Base-by-base conservation (phyloP, 1,140 invertebrate species). In the Luehdorfia chinensis region DNA sequence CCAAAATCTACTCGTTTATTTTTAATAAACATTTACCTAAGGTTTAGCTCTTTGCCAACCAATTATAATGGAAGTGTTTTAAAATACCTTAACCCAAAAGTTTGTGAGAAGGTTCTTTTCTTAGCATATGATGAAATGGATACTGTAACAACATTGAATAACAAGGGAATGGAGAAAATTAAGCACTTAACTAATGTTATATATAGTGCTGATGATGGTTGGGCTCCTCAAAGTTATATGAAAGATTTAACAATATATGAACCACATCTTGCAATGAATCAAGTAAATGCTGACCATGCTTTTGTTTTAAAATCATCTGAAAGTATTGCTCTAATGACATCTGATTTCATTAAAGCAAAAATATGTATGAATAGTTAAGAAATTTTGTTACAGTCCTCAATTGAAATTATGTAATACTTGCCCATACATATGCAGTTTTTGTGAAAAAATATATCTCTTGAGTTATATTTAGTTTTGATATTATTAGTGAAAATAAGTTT, bases 61-160 rank as follows among this genome's bases (percentile, higher is more conserved):
- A 31, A 61, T 12, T 69, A 68, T 54, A 51, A 31, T 44, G 36
- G 61, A 9, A 49, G 54, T 30, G 65, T 78, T 44, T 43, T 62
- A 11, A 74, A 76, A 55, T 62, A 69, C 50, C 14, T 75, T 2
- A 58, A 66, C 43, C 75, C 70, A 34, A 56, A 41, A 27, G 59
- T 74, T 18, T 39, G 67, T 4, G 66, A 84, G 45, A 80, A 81
- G 39, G 50, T 85, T 12, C 46, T 81, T 12, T 69, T 67, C 37
- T 54, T 85, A 47, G 75, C 72, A 32, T 81, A 73, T 55, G 53
- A 85, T 67, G 81, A 85, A 68, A 84, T 85, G 77, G 75, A 84
- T 27, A 70, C 7, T 18, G 79, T 85, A 5, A 50, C 12, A 8
- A 27, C 23, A 32, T 50, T 85, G 4, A 81, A 84, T 41, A 52